Evolutionary conservation across 2,888 invertebrate genomes (phyloP).

Genomic region (Aleiodes leptofemur): DNA sequence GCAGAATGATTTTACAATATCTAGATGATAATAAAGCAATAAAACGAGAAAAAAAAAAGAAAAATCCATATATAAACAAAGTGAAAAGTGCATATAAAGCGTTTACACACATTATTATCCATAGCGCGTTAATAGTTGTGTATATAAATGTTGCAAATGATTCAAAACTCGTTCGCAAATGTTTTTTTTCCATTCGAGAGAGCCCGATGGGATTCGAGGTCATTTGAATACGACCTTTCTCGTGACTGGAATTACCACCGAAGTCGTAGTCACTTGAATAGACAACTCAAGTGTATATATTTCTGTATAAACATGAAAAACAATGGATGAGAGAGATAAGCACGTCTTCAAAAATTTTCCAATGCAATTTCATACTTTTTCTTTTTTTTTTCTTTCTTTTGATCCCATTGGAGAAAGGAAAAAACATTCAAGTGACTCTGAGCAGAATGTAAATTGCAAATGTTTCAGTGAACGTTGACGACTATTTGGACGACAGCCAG

Average conservation of each 20-base stretch:
- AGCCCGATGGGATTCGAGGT: constrained; percentile 19
- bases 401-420: not conserved
- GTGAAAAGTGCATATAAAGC: constrained; percentile 4
- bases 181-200: constrained; percentile 24
- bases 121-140: not conserved
- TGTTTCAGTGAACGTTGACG: not conserved
- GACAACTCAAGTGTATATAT: constrained; percentile 19
- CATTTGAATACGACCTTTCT: constrained; percentile 40
- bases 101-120: constrained; percentile 2
- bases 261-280: constrained; percentile 12
- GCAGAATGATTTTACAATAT: too few species aligned
- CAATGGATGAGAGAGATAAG: constrained; percentile 6
- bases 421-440: not conserved
- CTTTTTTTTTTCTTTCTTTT: not conserved
- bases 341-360: not conserved
- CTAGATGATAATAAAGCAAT: too few species aligned
- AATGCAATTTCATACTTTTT: not conserved
- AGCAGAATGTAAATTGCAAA: not conserved
- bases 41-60: not conserved
- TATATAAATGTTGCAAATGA: not conserved
- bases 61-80: not conserved
- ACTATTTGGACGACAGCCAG: not conserved
- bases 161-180: constrained; percentile 22
- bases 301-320: not conserved
- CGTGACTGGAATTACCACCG: constrained; percentile 20